phyloP scores from a whole-genome alignment of 2,113 vertebrate species.

The mouse (Mus musculus) region GRCm39 chr10:125923001-125923500 shows the following conservation, averaged over 20 bases:
- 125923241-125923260: neutral
- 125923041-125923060: neutral
- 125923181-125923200: neutral
- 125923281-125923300: neutral
- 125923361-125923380: neutral
- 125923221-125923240: neutral
- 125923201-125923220: neutral
- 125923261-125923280: neutral
- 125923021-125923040: neutral
- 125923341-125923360: neutral
- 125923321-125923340: neutral
- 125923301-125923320: neutral
- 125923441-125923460: neutral
- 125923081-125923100: neutral
- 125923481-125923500: neutral
- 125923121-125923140: neutral
- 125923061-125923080: slow-evolving; percentile 31
- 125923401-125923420: neutral
- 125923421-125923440: neutral
- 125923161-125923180: neutral
- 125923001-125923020: neutral
- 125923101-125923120: neutral
- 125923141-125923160: neutral
- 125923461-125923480: neutral
- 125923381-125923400: neutral